A percentile compares a stretch with the other conserved stretches of the same genome.
Conservation (phyloP, 2,797 vertebrate genomes). For the Rhabdomys pumilio region DNA sequence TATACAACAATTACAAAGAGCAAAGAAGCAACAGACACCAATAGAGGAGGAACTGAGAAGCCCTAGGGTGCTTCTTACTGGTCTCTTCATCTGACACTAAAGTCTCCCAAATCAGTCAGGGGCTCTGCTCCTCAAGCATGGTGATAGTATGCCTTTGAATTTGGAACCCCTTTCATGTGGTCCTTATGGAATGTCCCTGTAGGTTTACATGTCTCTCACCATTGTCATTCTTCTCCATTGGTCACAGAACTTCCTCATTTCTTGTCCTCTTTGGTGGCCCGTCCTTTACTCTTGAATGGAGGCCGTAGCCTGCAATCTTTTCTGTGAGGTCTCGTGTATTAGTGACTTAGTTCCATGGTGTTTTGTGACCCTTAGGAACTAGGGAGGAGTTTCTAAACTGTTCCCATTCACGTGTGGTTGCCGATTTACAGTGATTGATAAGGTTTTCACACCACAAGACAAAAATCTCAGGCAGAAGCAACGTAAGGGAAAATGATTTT, state of each 20-base stretch:
- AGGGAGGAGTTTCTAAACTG: not conserved
- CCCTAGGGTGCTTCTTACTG: not conserved
- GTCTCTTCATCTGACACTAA: not conserved
- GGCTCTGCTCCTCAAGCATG: not conserved
- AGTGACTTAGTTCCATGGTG: not conserved
- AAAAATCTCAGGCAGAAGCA: not conserved
- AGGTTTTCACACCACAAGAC: not conserved
- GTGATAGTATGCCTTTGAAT: not conserved
- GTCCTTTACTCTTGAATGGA: not conserved
- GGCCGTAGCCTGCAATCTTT: not conserved
- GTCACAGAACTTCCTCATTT: not conserved
- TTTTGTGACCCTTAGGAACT: not conserved
- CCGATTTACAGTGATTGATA: not conserved
- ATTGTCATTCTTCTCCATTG: not conserved
- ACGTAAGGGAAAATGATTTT: not conserved
- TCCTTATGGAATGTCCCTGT: not conserved
- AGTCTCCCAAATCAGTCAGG: not conserved
- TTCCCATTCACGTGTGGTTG: not conserved
- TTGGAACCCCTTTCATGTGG: not conserved
- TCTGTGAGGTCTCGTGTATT: not conserved
- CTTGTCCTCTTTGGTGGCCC: not conserved
- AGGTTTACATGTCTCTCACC: not conserved
- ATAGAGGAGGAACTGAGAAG: not conserved
- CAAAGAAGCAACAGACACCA: not conserved
- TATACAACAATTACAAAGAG: too few species aligned